Evolutionary conservation across 2,113 vertebrate genomes (phyloP).

Genomic region (Monopterus albus): DNA sequence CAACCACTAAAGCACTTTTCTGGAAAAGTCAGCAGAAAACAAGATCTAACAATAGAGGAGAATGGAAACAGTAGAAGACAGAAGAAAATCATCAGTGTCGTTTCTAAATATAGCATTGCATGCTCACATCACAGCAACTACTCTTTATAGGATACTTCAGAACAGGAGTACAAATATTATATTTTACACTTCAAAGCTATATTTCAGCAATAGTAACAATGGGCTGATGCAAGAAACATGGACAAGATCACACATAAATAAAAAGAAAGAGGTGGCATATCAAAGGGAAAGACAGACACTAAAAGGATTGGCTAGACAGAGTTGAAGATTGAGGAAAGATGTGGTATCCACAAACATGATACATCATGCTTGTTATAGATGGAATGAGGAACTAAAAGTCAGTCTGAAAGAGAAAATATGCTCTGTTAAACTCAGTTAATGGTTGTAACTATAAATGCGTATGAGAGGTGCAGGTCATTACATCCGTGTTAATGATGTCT

Average conservation of each 20-base stretch:
- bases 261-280: slow-evolving; percentile 46
- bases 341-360: slow-evolving; percentile 72
- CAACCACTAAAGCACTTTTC: slow-evolving; percentile 57
- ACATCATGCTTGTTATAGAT: slow-evolving; percentile 76
- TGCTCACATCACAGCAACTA: slow-evolving; percentile 69
- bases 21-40: slow-evolving; percentile 61
- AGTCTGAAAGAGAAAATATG: slow-evolving; percentile 30
- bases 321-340: slow-evolving; percentile 31
- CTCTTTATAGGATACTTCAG: slow-evolving; percentile 44
- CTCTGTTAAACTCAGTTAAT: slow-evolving; percentile 50
- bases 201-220: slow-evolving; percentile 47
- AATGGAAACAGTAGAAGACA: slow-evolving; percentile 44
- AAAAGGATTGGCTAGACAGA: slow-evolving; percentile 27
- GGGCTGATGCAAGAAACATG: slow-evolving; percentile 53
- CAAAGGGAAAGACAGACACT: slow-evolving; percentile 31
- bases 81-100: slow-evolving; percentile 35
- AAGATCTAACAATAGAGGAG: slow-evolving; percentile 34
- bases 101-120: slow-evolving; percentile 64
- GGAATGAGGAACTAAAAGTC: slow-evolving; percentile 44
- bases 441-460: slow-evolving; percentile 33
- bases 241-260: slow-evolving; percentile 53
- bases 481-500: slow-evolving; percentile 76
- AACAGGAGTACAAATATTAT: slow-evolving; percentile 29
- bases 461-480: slow-evolving; percentile 65
- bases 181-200: slow-evolving; percentile 38